Percentiles rank a stretch among this genome's conserved stretches.
These are phyloP conservation scores for Chlorospingus semifuscus DNA, from an alignment of 2,797 vertebrate species.

Conservation along the genomic window DNA sequence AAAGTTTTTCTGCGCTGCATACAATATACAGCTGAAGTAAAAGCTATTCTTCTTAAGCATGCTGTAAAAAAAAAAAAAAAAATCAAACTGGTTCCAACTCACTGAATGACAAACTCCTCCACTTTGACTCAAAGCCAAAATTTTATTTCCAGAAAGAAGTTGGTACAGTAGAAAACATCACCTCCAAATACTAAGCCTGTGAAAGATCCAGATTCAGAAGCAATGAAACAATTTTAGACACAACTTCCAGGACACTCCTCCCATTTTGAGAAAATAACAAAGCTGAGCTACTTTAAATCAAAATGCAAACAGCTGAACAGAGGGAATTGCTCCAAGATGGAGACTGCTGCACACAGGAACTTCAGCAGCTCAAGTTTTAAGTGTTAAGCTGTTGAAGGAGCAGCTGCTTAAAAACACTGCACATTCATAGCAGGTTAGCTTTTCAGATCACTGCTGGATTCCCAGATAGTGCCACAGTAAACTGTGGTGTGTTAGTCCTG, in stretches of 20 bases:
- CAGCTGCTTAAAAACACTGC: not conserved
- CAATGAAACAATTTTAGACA: not conserved
- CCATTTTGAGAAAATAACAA: not conserved
- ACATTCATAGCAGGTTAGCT: not conserved
- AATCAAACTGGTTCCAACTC: not conserved
- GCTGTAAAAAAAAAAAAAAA: no score
- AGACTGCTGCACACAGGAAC: not conserved
- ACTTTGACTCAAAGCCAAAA: not conserved
- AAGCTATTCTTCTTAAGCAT: not conserved
- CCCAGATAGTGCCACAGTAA: not conserved
- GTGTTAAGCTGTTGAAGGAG: not conserved
- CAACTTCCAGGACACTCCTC: not conserved
- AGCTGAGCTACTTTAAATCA: not conserved
- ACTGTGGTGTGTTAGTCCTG: not conserved
- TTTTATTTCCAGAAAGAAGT: not conserved
- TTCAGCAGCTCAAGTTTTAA: not conserved
- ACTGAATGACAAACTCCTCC: not conserved
- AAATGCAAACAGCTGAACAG: not conserved
- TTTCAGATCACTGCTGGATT: not conserved
- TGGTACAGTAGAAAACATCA: not conserved
- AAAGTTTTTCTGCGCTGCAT: not conserved
- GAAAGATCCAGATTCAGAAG: not conserved
- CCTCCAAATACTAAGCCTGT: not conserved
- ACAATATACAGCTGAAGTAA: not conserved
- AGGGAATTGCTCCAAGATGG: not conserved